Conservation (phyloP, 2,113 vertebrate species). For the Mohoua ochrocephala region DNA sequence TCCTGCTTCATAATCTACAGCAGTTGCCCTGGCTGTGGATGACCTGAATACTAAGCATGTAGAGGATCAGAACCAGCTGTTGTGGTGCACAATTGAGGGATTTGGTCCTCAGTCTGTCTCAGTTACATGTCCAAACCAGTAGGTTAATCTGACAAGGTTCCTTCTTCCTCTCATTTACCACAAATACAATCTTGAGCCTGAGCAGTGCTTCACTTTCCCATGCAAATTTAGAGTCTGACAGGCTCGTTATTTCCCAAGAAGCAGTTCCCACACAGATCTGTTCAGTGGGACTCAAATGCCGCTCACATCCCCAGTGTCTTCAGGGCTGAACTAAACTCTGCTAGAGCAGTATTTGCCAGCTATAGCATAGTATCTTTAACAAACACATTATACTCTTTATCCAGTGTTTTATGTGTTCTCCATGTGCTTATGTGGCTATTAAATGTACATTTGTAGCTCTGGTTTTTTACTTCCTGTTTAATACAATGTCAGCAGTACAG, state of each 20-base stretch:
- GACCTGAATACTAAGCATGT: not conserved
- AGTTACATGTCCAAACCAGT: not conserved
- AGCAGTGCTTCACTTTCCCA: not conserved
- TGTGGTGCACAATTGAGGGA: not conserved
- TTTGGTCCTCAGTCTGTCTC: not conserved
- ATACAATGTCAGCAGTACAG: not conserved
- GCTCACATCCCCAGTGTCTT: not conserved
- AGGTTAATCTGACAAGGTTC: not conserved
- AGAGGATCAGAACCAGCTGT: not conserved
- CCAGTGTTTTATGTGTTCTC: not conserved
- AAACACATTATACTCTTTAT: not conserved
- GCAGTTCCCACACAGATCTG: not conserved
- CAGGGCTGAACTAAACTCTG: not conserved
- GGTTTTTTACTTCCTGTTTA: not conserved
- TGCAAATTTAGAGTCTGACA: not conserved
- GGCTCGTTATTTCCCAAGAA: not conserved
- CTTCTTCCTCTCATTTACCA: not conserved
- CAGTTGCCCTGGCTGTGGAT: not conserved
- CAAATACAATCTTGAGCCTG: not conserved
- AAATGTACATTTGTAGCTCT: not conserved
- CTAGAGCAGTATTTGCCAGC: not conserved
- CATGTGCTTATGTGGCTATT: not conserved
- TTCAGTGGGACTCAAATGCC: not conserved
- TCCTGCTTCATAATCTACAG: not conserved
- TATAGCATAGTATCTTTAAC: not conserved